Conservation (phyloP, 2,888 invertebrate species). For the Eupithecia subumbrata region DNA sequence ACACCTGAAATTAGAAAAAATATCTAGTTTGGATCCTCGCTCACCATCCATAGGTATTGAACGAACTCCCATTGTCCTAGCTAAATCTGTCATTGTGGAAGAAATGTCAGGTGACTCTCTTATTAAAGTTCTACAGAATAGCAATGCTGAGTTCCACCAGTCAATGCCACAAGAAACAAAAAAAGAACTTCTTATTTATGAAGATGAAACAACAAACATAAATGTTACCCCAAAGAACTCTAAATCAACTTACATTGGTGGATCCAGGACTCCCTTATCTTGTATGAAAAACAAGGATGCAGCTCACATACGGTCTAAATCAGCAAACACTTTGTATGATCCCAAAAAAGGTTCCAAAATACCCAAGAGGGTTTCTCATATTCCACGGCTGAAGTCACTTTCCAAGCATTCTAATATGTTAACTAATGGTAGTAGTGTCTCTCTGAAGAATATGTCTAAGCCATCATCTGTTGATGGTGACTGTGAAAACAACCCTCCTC, state of each 20-base stretch:
- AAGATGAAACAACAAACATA: conserved; percentile 73
- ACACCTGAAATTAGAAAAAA: conserved; percentile 46
- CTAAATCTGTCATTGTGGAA: conserved; percentile 71
- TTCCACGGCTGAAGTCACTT: conserved; percentile 75
- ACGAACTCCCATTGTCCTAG: conserved; percentile 77
- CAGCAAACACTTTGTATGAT: conserved; percentile 70
- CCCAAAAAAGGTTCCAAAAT: conserved; percentile 61
- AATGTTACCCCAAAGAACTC: conserved; percentile 71
- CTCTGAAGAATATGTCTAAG: conserved; percentile 70
- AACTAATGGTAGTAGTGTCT: conserved; percentile 65
- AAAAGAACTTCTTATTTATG: conserved; percentile 83
- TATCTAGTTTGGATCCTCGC: conserved; percentile 73
- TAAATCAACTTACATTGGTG: conserved; percentile 64
- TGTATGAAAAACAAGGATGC: conserved; percentile 80
- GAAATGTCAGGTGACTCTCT: conserved; percentile 79
- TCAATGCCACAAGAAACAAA: conserved; percentile 62
- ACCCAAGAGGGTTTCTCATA: conserved; percentile 70
- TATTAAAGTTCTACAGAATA: conserved; percentile 73
- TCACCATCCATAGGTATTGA: conserved; percentile 79
- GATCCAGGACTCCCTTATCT: conserved; percentile 76
- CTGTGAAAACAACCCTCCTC: conserved; percentile 80
- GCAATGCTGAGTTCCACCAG: conserved; percentile 66
- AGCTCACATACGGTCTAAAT: conserved; percentile 73
- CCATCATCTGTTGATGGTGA: conserved; percentile 65
- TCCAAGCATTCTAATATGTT: conserved; percentile 60